Evolutionary conservation across 2,888 invertebrate species (phyloP), one percentile per base, ranked within the genome.

Genomic region (Copidosoma aretas): DNA sequence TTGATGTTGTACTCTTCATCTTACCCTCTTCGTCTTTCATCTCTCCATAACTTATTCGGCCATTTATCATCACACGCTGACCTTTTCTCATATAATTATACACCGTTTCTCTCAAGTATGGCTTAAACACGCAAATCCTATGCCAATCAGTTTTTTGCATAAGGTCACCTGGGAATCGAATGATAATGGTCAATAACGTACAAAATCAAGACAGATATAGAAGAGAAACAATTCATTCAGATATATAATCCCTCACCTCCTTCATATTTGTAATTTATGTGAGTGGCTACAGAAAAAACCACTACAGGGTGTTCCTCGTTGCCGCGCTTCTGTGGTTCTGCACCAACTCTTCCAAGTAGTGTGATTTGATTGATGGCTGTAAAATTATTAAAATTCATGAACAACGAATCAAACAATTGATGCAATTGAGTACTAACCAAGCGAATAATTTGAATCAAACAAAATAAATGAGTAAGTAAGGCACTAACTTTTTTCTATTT

Each of bases 61-160:
- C 96, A 71, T 90, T 90, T 0, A 96, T 88, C 84, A 93, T 88
- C 0, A 95, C 89, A 74, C 95, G 87, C 80, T 94, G 93, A 0
- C 97, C 97, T 85, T 95, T 96, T 78, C 90, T 92, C 67, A 96
- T 82, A 80, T 89, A 93, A 78, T 90, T 91, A 79, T 91, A 89
- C 0, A 94, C 91, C 0, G 89, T 88, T 39, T 95, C 94, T 51
- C 95, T 86, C 1, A 97, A 87, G 64, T 88, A 88, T 3, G 94
- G 95, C 79, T 91, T 93, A 81, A 97, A 97, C 10, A 96, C 91
- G 76, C 92, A 91, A 60, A 97, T 84, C 77, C 93, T 87, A 84
- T 97, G 97, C 97, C 97, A 97, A 75, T 96, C 95, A 12, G 95
- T 95, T 77, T 92, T 90, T 80, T 95, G 94, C 62, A 91, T 85